These are phyloP conservation scores for Eutrigla gurnardus DNA, from an alignment of 2,797 vertebrate genomes.

Conservation along the genomic window DNA sequence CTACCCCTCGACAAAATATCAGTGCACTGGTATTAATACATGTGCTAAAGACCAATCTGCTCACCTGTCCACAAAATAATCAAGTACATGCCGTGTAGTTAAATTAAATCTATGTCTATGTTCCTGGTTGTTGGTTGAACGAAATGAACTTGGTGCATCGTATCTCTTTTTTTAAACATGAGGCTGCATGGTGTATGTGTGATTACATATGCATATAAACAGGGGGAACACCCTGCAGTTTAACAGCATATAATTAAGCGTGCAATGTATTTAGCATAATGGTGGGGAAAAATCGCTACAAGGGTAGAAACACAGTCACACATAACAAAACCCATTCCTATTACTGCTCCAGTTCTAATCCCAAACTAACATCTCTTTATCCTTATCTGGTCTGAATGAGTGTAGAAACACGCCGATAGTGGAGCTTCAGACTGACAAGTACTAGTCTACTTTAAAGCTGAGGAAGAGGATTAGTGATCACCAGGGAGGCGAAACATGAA, in stretches of 20 bases:
- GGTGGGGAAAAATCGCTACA: no score
- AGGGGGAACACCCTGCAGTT: constrained; percentile 7
- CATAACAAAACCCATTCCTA: background rate
- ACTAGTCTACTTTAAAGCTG: constrained; percentile 5
- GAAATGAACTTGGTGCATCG: no score
- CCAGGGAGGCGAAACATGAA: constrained; percentile 25
- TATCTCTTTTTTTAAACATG: no score
- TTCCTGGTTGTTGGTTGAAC: background rate
- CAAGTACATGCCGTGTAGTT: background rate
- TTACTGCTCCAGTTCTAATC: background rate
- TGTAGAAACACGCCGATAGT: background rate
- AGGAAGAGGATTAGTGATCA: constrained; percentile 45
- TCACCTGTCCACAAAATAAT: background rate
- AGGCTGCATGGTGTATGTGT: background rate
- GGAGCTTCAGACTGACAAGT: background rate
- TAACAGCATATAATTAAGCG: background rate
- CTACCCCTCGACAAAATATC: background rate
- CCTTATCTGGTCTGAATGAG: constrained; percentile 12
- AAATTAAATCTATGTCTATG: background rate
- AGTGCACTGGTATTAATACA: no score
- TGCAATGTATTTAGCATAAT: background rate
- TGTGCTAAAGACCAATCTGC: background rate
- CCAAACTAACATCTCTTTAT: background rate
- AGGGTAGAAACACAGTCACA: background rate
- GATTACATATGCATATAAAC: constrained; percentile 1